These are phyloP conservation scores for Galbula dea DNA, from an alignment of 2,113 vertebrate species.

Conservation along the genomic window DNA sequence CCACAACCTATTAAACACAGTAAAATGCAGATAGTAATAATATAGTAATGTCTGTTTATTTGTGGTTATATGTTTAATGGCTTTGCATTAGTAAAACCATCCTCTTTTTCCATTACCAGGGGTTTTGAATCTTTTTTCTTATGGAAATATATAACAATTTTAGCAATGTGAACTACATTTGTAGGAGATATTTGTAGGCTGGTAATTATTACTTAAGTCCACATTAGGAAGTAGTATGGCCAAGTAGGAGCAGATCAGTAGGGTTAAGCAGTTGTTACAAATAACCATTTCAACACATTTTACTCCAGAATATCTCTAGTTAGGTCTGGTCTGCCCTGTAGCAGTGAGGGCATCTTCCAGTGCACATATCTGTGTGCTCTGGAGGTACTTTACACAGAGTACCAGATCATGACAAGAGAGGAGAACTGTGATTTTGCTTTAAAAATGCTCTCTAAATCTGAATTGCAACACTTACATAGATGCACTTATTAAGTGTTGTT, in stretches of 20 bases:
- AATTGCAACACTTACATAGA: accelerated
- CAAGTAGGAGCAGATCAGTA: not conserved
- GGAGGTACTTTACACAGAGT: not conserved
- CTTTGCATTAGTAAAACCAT: not conserved
- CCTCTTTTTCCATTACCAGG: not conserved
- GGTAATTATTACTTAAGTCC: not conserved
- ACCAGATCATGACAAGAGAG: not conserved
- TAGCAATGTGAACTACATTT: not conserved
- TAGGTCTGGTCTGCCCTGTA: not conserved
- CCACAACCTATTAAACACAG: not conserved
- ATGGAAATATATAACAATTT: not conserved
- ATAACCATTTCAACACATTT: accelerated
- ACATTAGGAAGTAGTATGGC: not conserved
- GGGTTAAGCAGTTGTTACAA: not conserved
- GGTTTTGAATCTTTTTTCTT: not conserved
- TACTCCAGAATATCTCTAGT: not conserved
- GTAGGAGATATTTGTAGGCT: not conserved
- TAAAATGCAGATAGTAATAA: not conserved
- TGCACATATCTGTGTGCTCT: not conserved
- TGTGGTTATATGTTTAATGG: not conserved
- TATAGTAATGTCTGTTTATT: not conserved
- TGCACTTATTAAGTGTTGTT: not conserved
- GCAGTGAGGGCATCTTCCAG: not conserved
- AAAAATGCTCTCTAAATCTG: not conserved
- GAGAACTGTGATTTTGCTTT: not conserved